Evolutionary conservation across 2,797 vertebrate genomes (phyloP).

Genomic region (Gobio occitaniae): DNA sequence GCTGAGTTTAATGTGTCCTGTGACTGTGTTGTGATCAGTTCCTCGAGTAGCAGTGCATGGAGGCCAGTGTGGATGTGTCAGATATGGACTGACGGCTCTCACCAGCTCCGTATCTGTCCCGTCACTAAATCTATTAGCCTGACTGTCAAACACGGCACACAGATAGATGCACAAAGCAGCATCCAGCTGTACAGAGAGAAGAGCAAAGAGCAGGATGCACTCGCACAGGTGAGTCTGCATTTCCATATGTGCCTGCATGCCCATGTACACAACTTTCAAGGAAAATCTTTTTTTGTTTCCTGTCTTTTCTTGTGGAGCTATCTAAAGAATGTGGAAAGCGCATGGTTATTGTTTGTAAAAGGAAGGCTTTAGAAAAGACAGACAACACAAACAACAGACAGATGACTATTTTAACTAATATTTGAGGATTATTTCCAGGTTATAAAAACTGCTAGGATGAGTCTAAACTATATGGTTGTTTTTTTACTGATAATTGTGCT

Average conservation of each 20-base stretch:
- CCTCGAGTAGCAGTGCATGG: conserved; percentile 63
- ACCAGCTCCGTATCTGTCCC: conserved; percentile 76
- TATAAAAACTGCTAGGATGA: background rate
- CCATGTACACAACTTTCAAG: background rate
- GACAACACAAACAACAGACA: background rate
- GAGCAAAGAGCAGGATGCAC: conserved; percentile 74
- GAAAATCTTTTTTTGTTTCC: background rate
- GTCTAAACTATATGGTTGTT: background rate
- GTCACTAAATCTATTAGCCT: conserved; percentile 74
- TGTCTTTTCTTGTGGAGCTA: background rate
- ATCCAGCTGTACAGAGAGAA: conserved; percentile 81
- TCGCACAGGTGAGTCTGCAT: conserved; percentile 74
- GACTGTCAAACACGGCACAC: conserved; percentile 69
- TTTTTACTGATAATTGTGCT: background rate
- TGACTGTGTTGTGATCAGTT: conserved; percentile 68
- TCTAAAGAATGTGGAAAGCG: background rate
- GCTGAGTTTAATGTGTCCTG: background rate
- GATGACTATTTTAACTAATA: background rate
- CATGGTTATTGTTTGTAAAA: background rate
- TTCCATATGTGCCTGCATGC: background rate
- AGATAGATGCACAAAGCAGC: conserved; percentile 70
- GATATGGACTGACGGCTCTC: conserved; percentile 73
- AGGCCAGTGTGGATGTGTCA: conserved; percentile 73
- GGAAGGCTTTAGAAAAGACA: background rate
- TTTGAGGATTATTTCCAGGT: background rate